A percentile compares a stretch with the other conserved stretches of the same genome.
Evolutionary conservation across 2,888 invertebrate species (phyloP).

Genomic region (Apotomis capreana): DNA sequence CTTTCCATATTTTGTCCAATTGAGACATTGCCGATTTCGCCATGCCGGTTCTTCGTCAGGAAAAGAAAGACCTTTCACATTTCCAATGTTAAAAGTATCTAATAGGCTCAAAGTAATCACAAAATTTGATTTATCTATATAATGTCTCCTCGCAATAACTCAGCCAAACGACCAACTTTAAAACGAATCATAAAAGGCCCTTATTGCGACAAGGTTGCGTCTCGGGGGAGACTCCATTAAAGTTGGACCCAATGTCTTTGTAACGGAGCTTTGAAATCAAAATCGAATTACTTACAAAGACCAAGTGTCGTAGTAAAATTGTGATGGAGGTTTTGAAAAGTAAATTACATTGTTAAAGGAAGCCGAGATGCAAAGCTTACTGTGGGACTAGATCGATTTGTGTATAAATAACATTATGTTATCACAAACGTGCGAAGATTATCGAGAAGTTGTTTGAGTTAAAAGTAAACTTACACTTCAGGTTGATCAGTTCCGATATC

Average conservation of each 20-base stretch:
- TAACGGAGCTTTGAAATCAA: slow-evolving; percentile 27
- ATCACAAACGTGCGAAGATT: too few species aligned
- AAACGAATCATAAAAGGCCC: slow-evolving; percentile 20
- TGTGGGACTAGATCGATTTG: too few species aligned
- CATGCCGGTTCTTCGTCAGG: too few species aligned
- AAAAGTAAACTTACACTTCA: too few species aligned
- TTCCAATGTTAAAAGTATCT: too few species aligned
- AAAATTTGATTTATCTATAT: neutral
- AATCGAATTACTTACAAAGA: slow-evolving; percentile 32
- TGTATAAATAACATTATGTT: too few species aligned
- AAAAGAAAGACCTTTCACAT: too few species aligned
- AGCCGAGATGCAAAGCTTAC: neutral
- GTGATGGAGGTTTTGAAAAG: slow-evolving; percentile 5
- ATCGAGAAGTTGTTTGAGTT: too few species aligned
- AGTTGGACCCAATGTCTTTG: slow-evolving; percentile 20
- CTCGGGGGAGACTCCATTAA: slow-evolving; percentile 18
- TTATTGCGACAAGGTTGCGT: slow-evolving; percentile 27
- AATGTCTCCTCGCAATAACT: slow-evolving; percentile 15
- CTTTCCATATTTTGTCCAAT: too few species aligned
- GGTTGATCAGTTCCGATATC: too few species aligned
- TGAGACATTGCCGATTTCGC: too few species aligned
- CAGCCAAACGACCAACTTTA: slow-evolving; percentile 16
- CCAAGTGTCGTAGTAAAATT: slow-evolving; percentile 20
- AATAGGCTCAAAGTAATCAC: neutral
- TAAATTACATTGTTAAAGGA: neutral